phyloP scores from a whole-genome alignment of 2,797 vertebrate genomes.

The Chelon labrosus region DNA sequence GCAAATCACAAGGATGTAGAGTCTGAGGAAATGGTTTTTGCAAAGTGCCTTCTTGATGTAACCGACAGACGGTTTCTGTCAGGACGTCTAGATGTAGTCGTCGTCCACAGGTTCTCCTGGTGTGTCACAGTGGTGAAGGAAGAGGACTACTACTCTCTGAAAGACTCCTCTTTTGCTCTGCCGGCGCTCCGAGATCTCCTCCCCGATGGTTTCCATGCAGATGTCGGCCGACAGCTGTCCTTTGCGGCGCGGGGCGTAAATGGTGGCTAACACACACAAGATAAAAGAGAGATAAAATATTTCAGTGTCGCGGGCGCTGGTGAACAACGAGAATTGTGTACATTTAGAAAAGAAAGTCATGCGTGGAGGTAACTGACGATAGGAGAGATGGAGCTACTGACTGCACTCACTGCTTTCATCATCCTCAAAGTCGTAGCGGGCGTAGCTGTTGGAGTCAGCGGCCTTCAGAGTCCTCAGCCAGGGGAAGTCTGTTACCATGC shows the following conservation, averaged over 20 bases:
- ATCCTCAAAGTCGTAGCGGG: slow-evolving; percentile 98
- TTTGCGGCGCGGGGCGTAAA: slow-evolving; percentile 96
- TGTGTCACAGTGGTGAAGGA: slow-evolving; percentile 98
- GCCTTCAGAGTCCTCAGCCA: slow-evolving; percentile 95
- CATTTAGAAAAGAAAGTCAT: neutral
- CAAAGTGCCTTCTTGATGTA: too few species aligned
- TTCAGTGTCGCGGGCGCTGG: neutral
- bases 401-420: slow-evolving; percentile 95
- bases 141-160: slow-evolving; percentile 95
- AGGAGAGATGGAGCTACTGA: neutral
- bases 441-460: slow-evolving; percentile 95
- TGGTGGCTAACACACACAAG: slow-evolving; percentile 87
- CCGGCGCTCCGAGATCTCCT: slow-evolving; percentile 96
- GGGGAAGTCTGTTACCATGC: slow-evolving; percentile 98
- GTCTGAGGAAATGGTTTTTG: too few species aligned
- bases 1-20: too few species aligned
- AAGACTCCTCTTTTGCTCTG: slow-evolving; percentile 94
- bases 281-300: slow-evolving; percentile 2
- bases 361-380: neutral
- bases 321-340: too few species aligned
- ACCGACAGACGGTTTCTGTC: neutral
- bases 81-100: slow-evolving; percentile 90
- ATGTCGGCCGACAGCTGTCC: slow-evolving; percentile 98
- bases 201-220: slow-evolving; percentile 98
- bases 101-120: slow-evolving; percentile 96